Evolutionary conservation across 2,113 vertebrate genomes (phyloP).

Genomic region (Oreochromis niloticus): DNA sequence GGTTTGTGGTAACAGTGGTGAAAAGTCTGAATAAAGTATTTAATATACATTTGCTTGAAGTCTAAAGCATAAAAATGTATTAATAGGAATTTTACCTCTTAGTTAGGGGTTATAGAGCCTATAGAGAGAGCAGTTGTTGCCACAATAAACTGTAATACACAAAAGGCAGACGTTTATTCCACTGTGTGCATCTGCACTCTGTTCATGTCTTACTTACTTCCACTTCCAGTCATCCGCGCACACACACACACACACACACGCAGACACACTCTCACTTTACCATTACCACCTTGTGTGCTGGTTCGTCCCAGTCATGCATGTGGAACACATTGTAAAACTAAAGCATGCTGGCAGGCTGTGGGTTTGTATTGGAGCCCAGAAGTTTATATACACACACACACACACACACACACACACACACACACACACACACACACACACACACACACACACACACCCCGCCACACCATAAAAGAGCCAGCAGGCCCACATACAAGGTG

Average conservation of each 20-base stretch:
- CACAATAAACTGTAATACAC: background rate
- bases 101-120: background rate
- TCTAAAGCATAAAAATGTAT: background rate
- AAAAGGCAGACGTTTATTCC: background rate
- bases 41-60: background rate
- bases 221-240: background rate
- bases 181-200: background rate
- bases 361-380: conserved; percentile 53
- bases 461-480: conserved; percentile 30
- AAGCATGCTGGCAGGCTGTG: conserved; percentile 47
- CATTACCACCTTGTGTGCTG: conserved; percentile 46
- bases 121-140: background rate
- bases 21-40: conserved; percentile 1
- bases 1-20: conserved; percentile 18
- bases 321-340: conserved; percentile 59
- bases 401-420: background rate
- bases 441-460: background rate
- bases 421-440: background rate
- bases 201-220: background rate
- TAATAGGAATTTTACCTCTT: background rate
- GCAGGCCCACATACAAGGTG: conserved; percentile 46
- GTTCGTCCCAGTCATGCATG: conserved; percentile 52
- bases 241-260: background rate
- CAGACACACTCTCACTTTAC: background rate
- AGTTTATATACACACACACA: background rate